Evolutionary conservation across 1,140 invertebrate genomes (phyloP), one percentile per base, ranked within the genome.

Genomic region (Zaprionus africanus): DNA sequence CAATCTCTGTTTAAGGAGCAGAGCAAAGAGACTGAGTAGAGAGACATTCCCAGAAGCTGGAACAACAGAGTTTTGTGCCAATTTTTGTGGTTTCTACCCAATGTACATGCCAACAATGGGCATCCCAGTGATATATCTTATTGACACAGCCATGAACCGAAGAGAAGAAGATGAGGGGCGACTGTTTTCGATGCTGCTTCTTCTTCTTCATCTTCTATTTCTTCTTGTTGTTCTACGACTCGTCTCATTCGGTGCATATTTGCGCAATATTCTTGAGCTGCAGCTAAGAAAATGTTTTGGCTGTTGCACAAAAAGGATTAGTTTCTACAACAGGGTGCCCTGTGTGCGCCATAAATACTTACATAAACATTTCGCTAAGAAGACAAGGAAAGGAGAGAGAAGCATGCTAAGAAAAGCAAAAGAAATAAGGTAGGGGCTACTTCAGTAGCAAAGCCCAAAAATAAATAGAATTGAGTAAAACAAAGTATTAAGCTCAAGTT

Each of bases 261-360:
- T 82, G 77, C 84, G 84, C 84, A 87, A 87, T 84, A 81, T 78
- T 79, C 54, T 71, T 79, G 81, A 84, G 85, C 84, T 58, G 82
- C 77, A 88, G 84, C 84, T 83, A 88, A 81, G 78, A 88, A 87
- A 88, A 88, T 88, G 84, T 87, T 88, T 78, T 81, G 60, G 64
- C 80, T 75, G 84, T 38, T 60, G 60, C 73, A 75, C 77, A 72
- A 58, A 83, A 87, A 88, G 84, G 84, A 84, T 83, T 88, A 81
- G 66, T 26, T 22, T 38, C 11, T 24, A 22, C 28, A 31, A 22
- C 51, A 15, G 17, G 22, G 15, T 15, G 22, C 41, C 36, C 31
- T 41, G 38, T 41, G 41, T 59, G 12, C n/a, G 26, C 57, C 46
- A 61, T 60, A 73, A 67, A 74, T 61, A 74, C 59, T 62, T 69